Percentiles rank a stretch among this genome's conserved stretches.
phyloP scores from a whole-genome alignment of 1,140 invertebrate genomes.

The Bombus confusus region DNA sequence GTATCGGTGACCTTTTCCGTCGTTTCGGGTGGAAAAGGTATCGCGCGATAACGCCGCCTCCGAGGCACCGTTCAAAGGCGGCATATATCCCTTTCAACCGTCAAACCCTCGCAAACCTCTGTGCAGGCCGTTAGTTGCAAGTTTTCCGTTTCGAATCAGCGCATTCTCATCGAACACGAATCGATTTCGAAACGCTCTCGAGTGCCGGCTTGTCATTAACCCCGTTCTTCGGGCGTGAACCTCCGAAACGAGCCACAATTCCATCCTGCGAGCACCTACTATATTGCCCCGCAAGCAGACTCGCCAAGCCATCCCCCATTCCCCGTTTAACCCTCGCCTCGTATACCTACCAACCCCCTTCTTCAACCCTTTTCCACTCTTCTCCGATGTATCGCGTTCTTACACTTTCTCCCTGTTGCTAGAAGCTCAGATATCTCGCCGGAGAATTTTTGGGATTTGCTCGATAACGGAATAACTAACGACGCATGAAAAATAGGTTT shows the following conservation, averaged over 20 bases:
- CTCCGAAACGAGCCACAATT: conserved; percentile 51
- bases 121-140: conserved; percentile 30
- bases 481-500: background rate
- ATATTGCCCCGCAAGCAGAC: conserved; percentile 42
- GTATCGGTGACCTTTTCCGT: conserved; percentile 23
- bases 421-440: background rate
- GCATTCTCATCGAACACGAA: conserved; percentile 52
- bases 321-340: conserved; percentile 15
- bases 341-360: background rate
- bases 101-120: background rate
- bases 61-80: conserved; percentile 13
- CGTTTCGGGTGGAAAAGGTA: background rate
- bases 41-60: conserved; percentile 25
- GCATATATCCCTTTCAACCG: background rate
- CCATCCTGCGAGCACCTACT: conserved; percentile 22
- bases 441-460: background rate
- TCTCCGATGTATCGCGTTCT: background rate
- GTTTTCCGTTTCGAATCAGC: conserved; percentile 56
- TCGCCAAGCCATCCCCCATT: conserved; percentile 24
- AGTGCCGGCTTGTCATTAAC: conserved; percentile 48
- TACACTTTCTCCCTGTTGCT: background rate
- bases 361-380: background rate
- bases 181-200: conserved; percentile 51
- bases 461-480: background rate
- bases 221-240: conserved; percentile 54